Conservation (phyloP, 2,113 vertebrate genomes). For the Cyprinodon brontotheroides region DNA sequence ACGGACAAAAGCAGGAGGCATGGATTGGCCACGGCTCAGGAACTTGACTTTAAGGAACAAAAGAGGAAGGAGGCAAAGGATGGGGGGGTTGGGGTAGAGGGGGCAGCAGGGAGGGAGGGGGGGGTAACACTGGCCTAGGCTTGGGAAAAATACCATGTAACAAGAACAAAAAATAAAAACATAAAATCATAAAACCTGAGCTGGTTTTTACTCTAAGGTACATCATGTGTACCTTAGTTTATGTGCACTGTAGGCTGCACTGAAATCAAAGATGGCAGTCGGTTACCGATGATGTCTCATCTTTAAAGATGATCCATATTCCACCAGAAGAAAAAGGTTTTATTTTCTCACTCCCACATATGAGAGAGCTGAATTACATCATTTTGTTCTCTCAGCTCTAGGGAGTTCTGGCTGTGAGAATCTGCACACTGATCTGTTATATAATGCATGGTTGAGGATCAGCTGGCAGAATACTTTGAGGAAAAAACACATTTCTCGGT, state of each 20-base stretch:
- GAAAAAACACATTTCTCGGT: no score
- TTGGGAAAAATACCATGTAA: not conserved
- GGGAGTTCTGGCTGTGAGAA: no score
- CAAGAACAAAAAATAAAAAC: not conserved
- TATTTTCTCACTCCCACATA: no score
- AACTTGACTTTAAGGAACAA: constrained; percentile 77
- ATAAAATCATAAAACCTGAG: not conserved
- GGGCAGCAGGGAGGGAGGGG: not conserved
- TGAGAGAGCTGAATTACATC: no score
- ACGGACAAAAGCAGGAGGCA: constrained; percentile 70
- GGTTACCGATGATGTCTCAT: no score
- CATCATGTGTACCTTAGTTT: no score
- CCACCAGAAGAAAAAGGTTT: no score
- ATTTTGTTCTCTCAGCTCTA: no score
- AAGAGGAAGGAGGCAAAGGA: constrained; percentile 16
- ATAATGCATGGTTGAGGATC: no score
- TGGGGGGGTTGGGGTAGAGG: not conserved
- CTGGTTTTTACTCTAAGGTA: not conserved
- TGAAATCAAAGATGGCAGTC: not conserved
- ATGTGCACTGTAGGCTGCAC: not conserved
- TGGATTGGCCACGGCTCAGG: constrained; percentile 73
- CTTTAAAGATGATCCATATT: no score
- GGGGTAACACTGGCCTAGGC: not conserved
- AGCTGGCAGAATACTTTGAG: no score
- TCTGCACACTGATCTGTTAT: no score